phyloP scores from a whole-genome alignment of 53 echinoderm and acorn worm genomes.

The Mesocentrotus franciscanus region DNA sequence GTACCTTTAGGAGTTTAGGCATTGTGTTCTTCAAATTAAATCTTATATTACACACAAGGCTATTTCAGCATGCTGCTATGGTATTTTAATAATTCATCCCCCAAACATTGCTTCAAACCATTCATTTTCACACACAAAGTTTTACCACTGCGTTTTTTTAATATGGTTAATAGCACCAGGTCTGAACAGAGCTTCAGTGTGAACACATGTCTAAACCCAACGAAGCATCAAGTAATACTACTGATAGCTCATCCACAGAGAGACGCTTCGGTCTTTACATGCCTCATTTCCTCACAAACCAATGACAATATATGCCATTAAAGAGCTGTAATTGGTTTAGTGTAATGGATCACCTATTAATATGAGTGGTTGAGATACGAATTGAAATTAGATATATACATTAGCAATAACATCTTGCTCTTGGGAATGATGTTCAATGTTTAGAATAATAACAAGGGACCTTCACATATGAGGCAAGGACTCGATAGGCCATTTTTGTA shows the following conservation, averaged over 20 bases:
- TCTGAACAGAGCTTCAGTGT: background rate
- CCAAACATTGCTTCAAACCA: too few species aligned
- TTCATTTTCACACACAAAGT: too few species aligned
- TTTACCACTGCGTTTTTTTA: too few species aligned
- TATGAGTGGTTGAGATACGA: background rate
- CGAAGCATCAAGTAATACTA: background rate
- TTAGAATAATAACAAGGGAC: too few species aligned
- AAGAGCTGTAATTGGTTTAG: background rate
- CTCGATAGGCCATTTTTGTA: too few species aligned
- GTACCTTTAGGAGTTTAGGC: too few species aligned
- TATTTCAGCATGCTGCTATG: too few species aligned
- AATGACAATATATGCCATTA: background rate
- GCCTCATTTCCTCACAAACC: background rate
- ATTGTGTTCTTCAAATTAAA: too few species aligned
- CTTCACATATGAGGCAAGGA: too few species aligned
- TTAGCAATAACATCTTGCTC: background rate
- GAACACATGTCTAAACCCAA: background rate
- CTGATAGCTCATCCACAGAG: background rate
- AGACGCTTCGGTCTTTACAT: background rate
- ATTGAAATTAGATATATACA: background rate
- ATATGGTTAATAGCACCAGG: background rate
- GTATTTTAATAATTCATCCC: too few species aligned
- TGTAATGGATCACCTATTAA: background rate
- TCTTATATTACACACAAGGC: too few species aligned
- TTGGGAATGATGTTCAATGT: background rate